These are phyloP conservation scores for Xestia c-nigrum DNA, from an alignment of 2,888 invertebrate species.

Conservation along the genomic window DNA sequence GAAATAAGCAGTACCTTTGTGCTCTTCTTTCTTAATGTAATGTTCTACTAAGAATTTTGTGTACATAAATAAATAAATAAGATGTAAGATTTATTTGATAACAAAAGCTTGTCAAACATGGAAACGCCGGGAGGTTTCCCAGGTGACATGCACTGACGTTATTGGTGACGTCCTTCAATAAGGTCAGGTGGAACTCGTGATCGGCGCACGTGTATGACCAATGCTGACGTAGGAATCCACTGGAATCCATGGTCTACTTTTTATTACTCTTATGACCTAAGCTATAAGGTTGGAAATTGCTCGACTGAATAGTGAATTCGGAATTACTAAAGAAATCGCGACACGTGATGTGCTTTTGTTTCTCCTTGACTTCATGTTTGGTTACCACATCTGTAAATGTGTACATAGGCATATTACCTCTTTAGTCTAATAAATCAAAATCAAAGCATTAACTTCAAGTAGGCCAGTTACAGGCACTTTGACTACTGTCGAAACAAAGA, in stretches of 20 bases:
- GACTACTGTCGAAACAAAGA: no score
- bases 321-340: background rate
- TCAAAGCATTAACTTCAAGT: no score
- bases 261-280: background rate
- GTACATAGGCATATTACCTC: no score
- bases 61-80: no score
- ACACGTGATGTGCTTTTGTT: slow-evolving; percentile 9
- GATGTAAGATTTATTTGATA: background rate
- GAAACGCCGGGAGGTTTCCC: background rate
- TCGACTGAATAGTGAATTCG: background rate
- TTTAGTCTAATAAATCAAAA: no score
- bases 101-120: background rate
- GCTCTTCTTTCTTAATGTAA: no score
- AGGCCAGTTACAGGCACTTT: no score
- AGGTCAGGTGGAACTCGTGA: slow-evolving; percentile 14
- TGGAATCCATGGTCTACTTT: no score
- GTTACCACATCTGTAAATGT: background rate
- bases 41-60: no score
- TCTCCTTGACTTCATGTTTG: background rate
- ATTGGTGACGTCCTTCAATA: background rate
- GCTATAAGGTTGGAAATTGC: background rate
- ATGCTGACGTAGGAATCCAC: slow-evolving; percentile 4
- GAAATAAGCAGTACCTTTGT: no score
- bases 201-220: slow-evolving; percentile 5
- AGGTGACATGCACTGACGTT: slow-evolving; percentile 2